These are phyloP conservation scores for Spodoptera picta DNA, from an alignment of 2,888 invertebrate species.

Conservation along the genomic window DNA sequence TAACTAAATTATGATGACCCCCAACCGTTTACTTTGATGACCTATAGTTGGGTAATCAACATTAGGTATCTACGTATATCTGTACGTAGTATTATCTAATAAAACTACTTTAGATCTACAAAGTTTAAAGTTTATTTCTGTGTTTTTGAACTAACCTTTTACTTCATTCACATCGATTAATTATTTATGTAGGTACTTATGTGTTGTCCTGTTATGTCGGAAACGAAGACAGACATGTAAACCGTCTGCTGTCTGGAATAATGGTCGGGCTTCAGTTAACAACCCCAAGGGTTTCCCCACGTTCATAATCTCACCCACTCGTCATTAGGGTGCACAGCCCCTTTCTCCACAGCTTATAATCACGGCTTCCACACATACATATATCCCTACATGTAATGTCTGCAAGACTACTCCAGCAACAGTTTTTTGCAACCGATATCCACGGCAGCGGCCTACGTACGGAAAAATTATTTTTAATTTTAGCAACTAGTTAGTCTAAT, in stretches of 20 bases:
- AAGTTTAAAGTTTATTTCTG: neutral
- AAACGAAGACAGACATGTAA: neutral
- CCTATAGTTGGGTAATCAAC: constrained; percentile 1
- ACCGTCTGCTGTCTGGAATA: constrained; percentile 1
- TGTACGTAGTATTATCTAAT: too few relatives aligned
- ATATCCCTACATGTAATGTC: neutral
- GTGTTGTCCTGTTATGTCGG: neutral
- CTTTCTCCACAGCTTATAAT: constrained; percentile 7
- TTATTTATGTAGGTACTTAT: too few relatives aligned
- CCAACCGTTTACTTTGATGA: constrained; percentile 17
- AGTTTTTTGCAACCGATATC: constrained; percentile 2
- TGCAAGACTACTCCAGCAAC: neutral
- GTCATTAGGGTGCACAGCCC: constrained; percentile 20
- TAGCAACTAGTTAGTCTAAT: too few relatives aligned
- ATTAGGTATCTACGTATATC: too few relatives aligned
- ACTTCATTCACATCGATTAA: too few relatives aligned
- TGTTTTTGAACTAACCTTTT: too few relatives aligned
- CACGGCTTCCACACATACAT: constrained; percentile 4
- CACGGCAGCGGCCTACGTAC: too few relatives aligned
- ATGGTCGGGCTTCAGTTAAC: constrained; percentile 22
- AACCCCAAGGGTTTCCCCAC: constrained; percentile 20
- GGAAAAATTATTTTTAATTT: too few relatives aligned
- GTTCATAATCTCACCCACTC: constrained; percentile 25
- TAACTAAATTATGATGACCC: constrained; percentile 10
- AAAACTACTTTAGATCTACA: too few relatives aligned